Evolutionary conservation across 2,113 vertebrate species (phyloP).

Genomic region (Porphyrio hochstetteri): DNA sequence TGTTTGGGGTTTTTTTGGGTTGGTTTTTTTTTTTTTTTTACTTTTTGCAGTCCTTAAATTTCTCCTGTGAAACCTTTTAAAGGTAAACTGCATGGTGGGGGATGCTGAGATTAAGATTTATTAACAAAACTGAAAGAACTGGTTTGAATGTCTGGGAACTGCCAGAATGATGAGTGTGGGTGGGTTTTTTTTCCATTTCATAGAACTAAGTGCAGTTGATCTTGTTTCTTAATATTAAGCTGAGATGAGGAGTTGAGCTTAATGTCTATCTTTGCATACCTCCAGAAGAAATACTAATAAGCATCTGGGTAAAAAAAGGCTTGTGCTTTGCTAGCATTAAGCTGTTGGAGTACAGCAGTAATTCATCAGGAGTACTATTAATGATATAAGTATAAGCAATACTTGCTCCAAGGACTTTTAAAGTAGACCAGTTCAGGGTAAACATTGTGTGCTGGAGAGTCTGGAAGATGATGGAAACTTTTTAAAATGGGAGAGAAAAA

Average conservation of each 20-base stretch:
- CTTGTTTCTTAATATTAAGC: background rate
- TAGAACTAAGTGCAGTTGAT: background rate
- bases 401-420: background rate
- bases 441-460: background rate
- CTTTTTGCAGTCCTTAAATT: background rate
- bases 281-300: background rate
- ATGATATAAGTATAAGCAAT: accelerated
- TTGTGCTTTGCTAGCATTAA: background rate
- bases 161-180: background rate
- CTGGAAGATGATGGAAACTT: background rate
- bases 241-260: background rate
- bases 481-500: too few species aligned
- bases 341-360: background rate
- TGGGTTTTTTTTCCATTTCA: background rate
- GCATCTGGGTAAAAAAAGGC: background rate
- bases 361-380: background rate
- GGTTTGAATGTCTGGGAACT: background rate
- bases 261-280: background rate
- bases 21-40: background rate
- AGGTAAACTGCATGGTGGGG: background rate
- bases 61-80: background rate
- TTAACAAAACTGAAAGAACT: background rate
- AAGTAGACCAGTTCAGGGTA: background rate
- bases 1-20: background rate
- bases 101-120: background rate